Base-by-base conservation (phyloP, 1,140 invertebrate species). In the Caenorhabditis inopinata region DNA sequence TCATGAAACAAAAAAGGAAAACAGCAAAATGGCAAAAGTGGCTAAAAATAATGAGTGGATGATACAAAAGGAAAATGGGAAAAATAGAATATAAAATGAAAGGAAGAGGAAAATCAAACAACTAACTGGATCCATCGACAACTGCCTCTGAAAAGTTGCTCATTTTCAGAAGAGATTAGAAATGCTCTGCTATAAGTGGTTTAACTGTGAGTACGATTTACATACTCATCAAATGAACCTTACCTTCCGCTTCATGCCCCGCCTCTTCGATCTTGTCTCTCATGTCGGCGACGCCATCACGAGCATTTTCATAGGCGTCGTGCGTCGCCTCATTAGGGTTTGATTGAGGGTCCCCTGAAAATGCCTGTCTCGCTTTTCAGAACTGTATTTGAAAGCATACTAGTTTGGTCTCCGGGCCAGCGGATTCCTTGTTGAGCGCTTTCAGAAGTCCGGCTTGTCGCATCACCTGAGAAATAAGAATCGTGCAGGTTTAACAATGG, bases 41-140 rank as follows among this genome's bases (percentile, higher is more conserved):
- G 58, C n/a, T 68, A 68, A 38, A 68, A 68, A 68, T 68, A 68
- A 32, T 68, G 58, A 38, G 58, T 21, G 5, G 11, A 21, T 1
- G 73, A n/a, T n/a, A n/a, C n/a, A 25, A 27, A 32, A 49, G n/a
- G 46, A 68, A 25, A 68, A 25, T 4, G 42, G 18, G n/a, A 48
- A 7, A 11, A 76, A 7, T 27, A 16, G 27, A 16, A 16, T n/a
- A 25, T 9, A 25, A 25, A 9, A 32, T n/a, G n/a, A 23, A 16
- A 29, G 16, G 27, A 1, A 16, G 27, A 21, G 32, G 38, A 68
- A 68, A 68, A n/a, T 68, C 49, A 53, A 68, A 42, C 9, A 68
- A 68, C 58, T 68, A 68, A 68, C 58, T 68, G 58, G 58, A 68
- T 68, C 58, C 58, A 38, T 68, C 58, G 32, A 38, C 58, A 9